Evolutionary conservation across 2,113 vertebrate genomes (phyloP).

Genomic region (Hystrix cristata): DNA sequence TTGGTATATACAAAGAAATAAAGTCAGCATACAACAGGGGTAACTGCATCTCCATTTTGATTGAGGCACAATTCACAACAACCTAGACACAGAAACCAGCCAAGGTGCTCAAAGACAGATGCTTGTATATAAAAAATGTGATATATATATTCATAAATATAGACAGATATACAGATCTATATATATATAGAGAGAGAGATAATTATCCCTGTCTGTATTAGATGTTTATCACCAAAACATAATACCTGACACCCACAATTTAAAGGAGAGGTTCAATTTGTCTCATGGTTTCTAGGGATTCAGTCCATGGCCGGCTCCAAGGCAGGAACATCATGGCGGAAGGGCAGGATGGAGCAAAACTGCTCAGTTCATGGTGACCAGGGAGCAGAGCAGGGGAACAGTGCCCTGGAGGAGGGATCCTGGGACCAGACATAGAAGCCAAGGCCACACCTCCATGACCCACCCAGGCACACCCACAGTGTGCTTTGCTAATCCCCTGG

Average conservation of each 20-base stretch:
- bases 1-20: not conserved
- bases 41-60: not conserved
- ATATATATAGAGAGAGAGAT: no score
- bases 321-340: not conserved
- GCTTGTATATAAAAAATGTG: not conserved
- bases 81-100: not conserved
- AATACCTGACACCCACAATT: not conserved
- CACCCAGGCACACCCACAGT: not conserved
- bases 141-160: not conserved
- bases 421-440: no score
- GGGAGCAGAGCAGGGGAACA: not conserved
- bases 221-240: not conserved
- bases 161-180: no score
- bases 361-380: not conserved
- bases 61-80: not conserved
- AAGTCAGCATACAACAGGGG: not conserved
- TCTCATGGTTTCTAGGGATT: not conserved
- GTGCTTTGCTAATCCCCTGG: not conserved
- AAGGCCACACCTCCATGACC: not conserved
- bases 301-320: not conserved
- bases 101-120: not conserved
- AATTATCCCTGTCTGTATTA: not conserved
- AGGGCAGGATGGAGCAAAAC: not conserved
- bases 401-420: not conserved
- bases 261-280: not conserved